phyloP scores from a whole-genome alignment of 2,888 invertebrate species.

The Atrina japonica region DNA sequence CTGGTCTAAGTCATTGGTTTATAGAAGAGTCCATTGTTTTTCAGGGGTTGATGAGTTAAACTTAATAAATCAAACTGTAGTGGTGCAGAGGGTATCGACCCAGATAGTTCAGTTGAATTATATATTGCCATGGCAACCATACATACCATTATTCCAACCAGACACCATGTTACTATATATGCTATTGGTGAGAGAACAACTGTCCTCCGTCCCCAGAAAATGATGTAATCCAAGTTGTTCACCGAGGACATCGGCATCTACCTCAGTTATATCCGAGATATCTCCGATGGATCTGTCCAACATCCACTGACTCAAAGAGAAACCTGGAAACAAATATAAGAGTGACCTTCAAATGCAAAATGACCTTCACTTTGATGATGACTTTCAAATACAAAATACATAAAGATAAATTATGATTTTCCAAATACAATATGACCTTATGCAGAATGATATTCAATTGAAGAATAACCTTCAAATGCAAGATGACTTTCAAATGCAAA shows the following conservation, averaged over 20 bases:
- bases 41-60: no score
- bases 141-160: conserved; percentile 41
- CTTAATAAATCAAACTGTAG: no score
- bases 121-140: not conserved
- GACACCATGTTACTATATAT: conserved; percentile 17
- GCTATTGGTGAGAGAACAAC: conserved; percentile 20
- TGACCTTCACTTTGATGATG: no score
- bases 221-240: conserved; percentile 32
- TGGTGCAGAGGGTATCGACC: not conserved
- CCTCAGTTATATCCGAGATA: conserved; percentile 21
- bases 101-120: not conserved
- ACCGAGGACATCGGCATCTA: conserved; percentile 29
- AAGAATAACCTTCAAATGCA: no score
- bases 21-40: no score
- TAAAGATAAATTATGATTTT: no score
- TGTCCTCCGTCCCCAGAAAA: conserved; percentile 23
- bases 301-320: conserved; percentile 33
- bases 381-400: no score
- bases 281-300: conserved; percentile 14
- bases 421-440: no score
- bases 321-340: conserved; percentile 15
- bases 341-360: no score
- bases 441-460: no score
- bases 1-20: no score
- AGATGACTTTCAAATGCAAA: no score